Percentiles rank a stretch among this genome's conserved stretches.
Conservation (phyloP, 2,797 vertebrate genomes). For the Muscicapa comitata region DNA sequence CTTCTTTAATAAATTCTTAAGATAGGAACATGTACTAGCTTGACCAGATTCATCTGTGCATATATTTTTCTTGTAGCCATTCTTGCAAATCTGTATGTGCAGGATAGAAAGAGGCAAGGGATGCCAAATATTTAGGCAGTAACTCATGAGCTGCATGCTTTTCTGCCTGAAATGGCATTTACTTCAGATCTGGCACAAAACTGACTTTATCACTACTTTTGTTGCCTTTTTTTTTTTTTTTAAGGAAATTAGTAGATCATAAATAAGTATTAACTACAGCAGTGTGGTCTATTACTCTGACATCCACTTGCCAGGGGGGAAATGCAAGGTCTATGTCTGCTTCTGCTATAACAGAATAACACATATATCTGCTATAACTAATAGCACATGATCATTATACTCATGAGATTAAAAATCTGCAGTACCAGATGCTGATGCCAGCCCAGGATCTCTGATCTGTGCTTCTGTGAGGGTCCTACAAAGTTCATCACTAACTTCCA, state of each 20-base stretch:
- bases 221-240: not conserved
- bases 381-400: not conserved
- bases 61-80: not conserved
- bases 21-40: slow-evolving; percentile 39
- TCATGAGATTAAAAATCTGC: not conserved
- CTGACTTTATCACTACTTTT: not conserved
- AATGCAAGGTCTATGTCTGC: not conserved
- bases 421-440: not conserved
- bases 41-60: slow-evolving; percentile 28
- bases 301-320: not conserved
- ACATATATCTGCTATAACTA: not conserved
- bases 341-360: not conserved
- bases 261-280: not conserved
- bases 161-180: not conserved
- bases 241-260: not conserved
- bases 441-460: not conserved
- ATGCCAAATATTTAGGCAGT: not conserved
- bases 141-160: not conserved
- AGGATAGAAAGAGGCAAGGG: not conserved
- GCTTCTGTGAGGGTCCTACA: not conserved
- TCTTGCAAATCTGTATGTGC: not conserved
- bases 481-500: not conserved
- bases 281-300: not conserved
- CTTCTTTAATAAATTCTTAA: slow-evolving; percentile 55
- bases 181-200: not conserved